A percentile compares a stretch with the other conserved stretches of the same genome.
Evolutionary conservation across 2,797 vertebrate species (phyloP).

Genomic region (Graptemys geographica): DNA sequence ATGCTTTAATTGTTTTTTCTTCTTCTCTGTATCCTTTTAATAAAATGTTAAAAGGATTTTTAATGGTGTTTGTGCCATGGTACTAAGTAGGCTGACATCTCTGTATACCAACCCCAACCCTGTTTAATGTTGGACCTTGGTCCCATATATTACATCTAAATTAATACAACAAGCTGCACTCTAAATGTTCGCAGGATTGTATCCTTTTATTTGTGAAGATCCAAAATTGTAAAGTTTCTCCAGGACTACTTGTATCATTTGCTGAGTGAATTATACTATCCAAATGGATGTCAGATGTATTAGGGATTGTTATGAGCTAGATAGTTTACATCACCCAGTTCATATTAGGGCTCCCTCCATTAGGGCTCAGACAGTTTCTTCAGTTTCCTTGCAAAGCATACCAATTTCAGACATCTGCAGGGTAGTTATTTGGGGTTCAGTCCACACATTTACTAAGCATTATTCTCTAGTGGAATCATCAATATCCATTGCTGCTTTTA

Average conservation of each 20-base stretch:
- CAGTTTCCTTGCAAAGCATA: not conserved
- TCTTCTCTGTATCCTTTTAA: not conserved
- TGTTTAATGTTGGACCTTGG: not conserved
- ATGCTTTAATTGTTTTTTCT: not conserved
- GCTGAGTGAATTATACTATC: not conserved
- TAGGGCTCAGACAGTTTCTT: not conserved
- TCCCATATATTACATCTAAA: not conserved
- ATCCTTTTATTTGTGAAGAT: not conserved
- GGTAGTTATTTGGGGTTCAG: not conserved
- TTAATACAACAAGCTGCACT: not conserved
- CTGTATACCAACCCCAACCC: too few species aligned
- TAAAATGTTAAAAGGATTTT: not conserved
- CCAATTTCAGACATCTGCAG: rapidly evolving
- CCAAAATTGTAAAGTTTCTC: not conserved
- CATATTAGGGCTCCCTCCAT: not conserved
- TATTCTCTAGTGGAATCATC: not conserved
- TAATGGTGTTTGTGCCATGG: not conserved
- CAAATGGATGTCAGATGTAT: not conserved
- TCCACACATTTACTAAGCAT: rapidly evolving
- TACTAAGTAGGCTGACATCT: not conserved
- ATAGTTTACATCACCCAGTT: not conserved
- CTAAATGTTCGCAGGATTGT: not conserved
- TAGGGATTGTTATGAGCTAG: not conserved
- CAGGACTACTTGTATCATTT: not conserved
- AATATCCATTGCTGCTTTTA: not conserved